phyloP scores from a whole-genome alignment of 2,113 vertebrate genomes.

The Nyctibius bracteatus region DNA sequence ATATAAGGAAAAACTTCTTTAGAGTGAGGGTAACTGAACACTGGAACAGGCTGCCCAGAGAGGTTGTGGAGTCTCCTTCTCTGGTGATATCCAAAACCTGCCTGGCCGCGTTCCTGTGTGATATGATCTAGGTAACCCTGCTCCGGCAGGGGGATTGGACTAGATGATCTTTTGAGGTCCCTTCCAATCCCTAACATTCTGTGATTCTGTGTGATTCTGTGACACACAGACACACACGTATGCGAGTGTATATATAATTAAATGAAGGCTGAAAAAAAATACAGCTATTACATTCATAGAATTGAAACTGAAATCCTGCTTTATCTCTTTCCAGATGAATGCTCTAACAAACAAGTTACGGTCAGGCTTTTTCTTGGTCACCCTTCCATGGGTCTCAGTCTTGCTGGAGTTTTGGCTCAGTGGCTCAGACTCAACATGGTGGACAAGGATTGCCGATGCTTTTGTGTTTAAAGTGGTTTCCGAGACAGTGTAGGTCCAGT shows the following conservation, averaged over 20 bases:
- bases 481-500: background rate
- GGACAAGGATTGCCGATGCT: accelerated
- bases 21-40: too few species aligned
- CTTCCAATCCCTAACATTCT: too few species aligned
- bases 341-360: background rate
- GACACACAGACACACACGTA: background rate
- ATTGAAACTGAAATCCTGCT: background rate
- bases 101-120: too few species aligned
- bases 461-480: background rate
- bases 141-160: too few species aligned
- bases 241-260: background rate
- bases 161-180: too few species aligned
- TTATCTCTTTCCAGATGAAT: background rate
- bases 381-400: background rate
- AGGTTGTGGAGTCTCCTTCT: too few species aligned
- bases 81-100: too few species aligned
- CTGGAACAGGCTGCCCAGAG: too few species aligned
- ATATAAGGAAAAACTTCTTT: too few species aligned
- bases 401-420: background rate
- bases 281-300: background rate
- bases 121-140: too few species aligned
- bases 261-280: background rate
- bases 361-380: background rate
- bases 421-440: accelerated
- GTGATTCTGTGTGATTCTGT: too few species aligned